These are phyloP conservation scores for Aradus depressus DNA, from an alignment of 2,888 invertebrate species.

Conservation along the genomic window DNA sequence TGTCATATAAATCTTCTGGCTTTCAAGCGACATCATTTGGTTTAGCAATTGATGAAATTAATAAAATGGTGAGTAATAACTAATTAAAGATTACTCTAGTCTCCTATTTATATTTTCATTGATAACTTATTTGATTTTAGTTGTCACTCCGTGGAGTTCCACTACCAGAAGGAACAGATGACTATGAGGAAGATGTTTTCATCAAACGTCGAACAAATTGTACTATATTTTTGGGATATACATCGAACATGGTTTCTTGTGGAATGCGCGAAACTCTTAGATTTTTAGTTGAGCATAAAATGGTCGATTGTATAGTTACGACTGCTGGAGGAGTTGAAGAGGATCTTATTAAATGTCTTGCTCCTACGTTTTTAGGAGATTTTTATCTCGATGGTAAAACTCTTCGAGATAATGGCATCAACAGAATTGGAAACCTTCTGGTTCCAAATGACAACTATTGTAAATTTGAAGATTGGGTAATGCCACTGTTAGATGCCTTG, in stretches of 20 bases:
- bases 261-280: constrained; percentile 85
- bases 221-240: constrained; percentile 93
- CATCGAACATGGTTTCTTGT: constrained; percentile 93
- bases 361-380: constrained; percentile 86
- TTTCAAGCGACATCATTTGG: constrained; percentile 97
- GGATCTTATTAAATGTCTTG: constrained; percentile 96
- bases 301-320: constrained; percentile 92
- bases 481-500: constrained; percentile 85
- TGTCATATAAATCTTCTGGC: constrained; percentile 71
- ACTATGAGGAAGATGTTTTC: constrained; percentile 66
- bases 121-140: constrained; percentile 2
- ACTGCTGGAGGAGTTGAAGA: constrained; percentile 98
- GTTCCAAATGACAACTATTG: constrained; percentile 99
- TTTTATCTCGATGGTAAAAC: constrained; percentile 70
- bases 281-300: constrained; percentile 72
- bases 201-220: constrained; percentile 67
- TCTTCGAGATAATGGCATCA: constrained; percentile 75
- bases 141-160: constrained; percentile 47
- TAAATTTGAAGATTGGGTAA: constrained; percentile 93
- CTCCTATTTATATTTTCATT: not conserved
- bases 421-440: constrained; percentile 79
- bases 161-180: constrained; percentile 53
- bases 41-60: constrained; percentile 77
- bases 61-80: constrained; percentile 59
- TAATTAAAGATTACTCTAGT: not conserved